A percentile compares a stretch with the other conserved stretches of the same genome.
These are phyloP conservation scores for Ambastaia sidthimunki DNA, from an alignment of 2,797 vertebrate species.

Conservation along the genomic window DNA sequence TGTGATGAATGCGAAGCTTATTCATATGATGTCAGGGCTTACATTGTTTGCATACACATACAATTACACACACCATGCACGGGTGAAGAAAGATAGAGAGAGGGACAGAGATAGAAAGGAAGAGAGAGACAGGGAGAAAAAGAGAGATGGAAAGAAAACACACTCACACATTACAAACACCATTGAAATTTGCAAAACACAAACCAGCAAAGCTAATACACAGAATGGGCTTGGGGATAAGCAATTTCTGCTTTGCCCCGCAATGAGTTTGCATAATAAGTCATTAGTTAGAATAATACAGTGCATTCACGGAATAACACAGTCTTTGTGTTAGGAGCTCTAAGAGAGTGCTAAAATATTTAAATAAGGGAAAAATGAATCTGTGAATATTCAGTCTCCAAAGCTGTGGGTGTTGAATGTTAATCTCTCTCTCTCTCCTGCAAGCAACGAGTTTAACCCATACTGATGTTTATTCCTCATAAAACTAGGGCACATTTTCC, in stretches of 20 bases:
- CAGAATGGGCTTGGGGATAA: constrained; percentile 41
- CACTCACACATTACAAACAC: constrained; percentile 15
- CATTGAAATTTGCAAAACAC: constrained; percentile 21
- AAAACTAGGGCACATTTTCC: constrained; percentile 48
- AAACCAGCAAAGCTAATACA: constrained; percentile 28
- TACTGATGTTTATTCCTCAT: constrained; percentile 43
- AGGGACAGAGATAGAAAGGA: constrained; percentile 23
- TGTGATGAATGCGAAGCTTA: constrained; percentile 6
- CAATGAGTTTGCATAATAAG: constrained; percentile 54
- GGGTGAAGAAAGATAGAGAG: neutral
- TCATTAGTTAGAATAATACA: constrained; percentile 55
- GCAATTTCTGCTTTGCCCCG: constrained; percentile 42
- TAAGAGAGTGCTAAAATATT: constrained; percentile 55
- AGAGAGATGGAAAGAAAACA: constrained; percentile 61
- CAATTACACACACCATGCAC: constrained; percentile 19
- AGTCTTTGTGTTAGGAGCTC: constrained; percentile 47
- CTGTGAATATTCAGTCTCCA: constrained; percentile 50
- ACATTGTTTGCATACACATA: constrained; percentile 4
- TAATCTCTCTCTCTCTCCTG: constrained; percentile 46
- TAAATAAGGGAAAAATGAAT: constrained; percentile 57
- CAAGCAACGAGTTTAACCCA: constrained; percentile 36
- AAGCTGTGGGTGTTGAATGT: constrained; percentile 56
- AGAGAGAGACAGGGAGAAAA: constrained; percentile 49
- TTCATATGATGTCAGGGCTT: neutral
- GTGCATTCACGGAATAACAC: constrained; percentile 44